Evolutionary conservation across 2,113 vertebrate genomes (phyloP), one percentile per base, ranked within the genome.

Genomic region (Actinemys pallida): DNA sequence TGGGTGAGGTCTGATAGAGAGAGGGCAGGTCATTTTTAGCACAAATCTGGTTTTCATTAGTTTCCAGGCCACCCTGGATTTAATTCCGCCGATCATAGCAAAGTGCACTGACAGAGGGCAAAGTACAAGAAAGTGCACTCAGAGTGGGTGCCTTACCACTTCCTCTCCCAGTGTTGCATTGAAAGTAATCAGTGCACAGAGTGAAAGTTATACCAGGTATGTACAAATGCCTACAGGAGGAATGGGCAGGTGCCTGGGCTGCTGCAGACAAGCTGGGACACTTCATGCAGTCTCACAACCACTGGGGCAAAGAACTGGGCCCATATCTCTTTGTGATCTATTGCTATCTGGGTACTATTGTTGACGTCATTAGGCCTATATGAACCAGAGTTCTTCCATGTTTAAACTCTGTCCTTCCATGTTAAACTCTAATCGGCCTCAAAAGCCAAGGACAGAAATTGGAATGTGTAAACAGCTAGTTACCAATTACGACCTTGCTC

Each of bases 51-150:
- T 52, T 88, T 85, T 83, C 78, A 22, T 5, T 39, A 12, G 19
- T 84, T 8, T 35, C 4, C 47, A 29, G 35, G 4, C 2, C 25
- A 3, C 2, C 29, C 1, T 0, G 13, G 3, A 5, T 86, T 91
- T 87, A 12, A 35, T 53, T 88, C 7, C 10, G 2, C 2, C 17
- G 1, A 9, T 52, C 7, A 24, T 8, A 57, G 24, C 6, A 81
- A 56, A 75, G 35, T n/a, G 27, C 0, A 90, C 2, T 31, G 24
- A 69, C 27, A 78, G 52, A 76, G 57, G 75, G 5, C 24, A 16
- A 88, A 81, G 2, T 52, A 7, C 20, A 85, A 87, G 25, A 85
- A 89, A 79, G 81, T 62, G 62, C 54, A 0, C 54, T 83, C 29
- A 62, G 39, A 56, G 81, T 42, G 4, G 20, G n/a, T 83, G 27